These are phyloP conservation scores for Beris morrisii DNA, from an alignment of 2,888 invertebrate species.

Conservation along the genomic window DNA sequence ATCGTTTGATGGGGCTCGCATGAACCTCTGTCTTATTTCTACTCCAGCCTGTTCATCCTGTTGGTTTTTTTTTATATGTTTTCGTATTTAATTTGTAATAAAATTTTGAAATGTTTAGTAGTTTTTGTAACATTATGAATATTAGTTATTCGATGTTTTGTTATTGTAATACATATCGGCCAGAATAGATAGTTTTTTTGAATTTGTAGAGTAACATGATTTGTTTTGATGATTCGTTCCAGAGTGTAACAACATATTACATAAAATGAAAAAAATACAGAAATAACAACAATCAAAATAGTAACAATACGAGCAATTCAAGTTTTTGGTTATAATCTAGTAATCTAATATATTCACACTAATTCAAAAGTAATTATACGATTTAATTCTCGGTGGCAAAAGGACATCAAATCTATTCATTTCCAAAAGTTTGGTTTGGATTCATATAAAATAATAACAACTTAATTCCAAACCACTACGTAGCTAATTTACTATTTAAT, in stretches of 20 bases:
- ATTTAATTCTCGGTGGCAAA: no score
- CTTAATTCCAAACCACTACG: no score
- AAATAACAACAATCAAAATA: constrained; percentile 32
- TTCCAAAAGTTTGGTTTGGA: no score
- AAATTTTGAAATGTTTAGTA: constrained; percentile 5
- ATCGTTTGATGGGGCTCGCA: constrained; percentile 47
- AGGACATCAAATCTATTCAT: no score
- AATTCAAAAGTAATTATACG: no score
- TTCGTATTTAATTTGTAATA: constrained; percentile 31
- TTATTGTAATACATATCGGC: background rate
- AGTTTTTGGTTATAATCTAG: background rate
- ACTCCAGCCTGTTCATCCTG: constrained; percentile 65
- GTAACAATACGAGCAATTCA: constrained; percentile 25
- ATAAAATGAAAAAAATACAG: constrained; percentile 36
- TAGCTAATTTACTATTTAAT: no score
- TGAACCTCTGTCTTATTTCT: constrained; percentile 52
- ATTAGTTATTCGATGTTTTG: constrained; percentile 1
- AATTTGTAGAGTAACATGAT: constrained; percentile 33
- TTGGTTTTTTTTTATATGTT: constrained; percentile 30
- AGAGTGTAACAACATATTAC: constrained; percentile 33
- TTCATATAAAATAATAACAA: no score
- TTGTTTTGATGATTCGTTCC: constrained; percentile 36
- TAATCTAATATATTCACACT: no score
- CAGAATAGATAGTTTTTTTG: constrained; percentile 23
- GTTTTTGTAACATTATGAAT: background rate